Evolutionary conservation across 2,888 invertebrate genomes (phyloP).

Genomic region (Hartigia nigra): DNA sequence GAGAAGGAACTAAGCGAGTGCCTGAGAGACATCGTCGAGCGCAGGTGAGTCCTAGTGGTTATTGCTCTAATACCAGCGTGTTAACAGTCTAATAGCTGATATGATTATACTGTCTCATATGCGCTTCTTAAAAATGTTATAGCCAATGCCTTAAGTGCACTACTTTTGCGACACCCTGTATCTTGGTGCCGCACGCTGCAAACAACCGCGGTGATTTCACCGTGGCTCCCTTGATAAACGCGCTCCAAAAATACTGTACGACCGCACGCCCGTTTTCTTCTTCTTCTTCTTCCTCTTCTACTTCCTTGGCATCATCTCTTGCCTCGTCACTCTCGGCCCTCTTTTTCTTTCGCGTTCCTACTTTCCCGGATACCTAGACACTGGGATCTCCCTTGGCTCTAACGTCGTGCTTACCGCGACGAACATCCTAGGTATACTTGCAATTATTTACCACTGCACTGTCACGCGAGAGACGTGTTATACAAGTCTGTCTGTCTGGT

Average conservation of each 20-base stretch:
- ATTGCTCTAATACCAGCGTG: not conserved
- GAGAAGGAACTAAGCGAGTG: slow-evolving; percentile 8
- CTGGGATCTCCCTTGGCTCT: not conserved
- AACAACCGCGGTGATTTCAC: slow-evolving; percentile 7
- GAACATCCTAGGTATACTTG: not conserved
- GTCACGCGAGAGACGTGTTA: not conserved
- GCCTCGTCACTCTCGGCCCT: not conserved
- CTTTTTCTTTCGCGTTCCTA: not conserved
- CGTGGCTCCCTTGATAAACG: slow-evolving; percentile 10
- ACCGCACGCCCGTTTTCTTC: not conserved
- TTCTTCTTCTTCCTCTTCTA: not conserved
- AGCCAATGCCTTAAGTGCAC: not conserved
- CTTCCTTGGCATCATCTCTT: not conserved
- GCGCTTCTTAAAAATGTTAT: not conserved
- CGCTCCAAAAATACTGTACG: slow-evolving; percentile 18
- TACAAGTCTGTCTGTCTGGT: not conserved
- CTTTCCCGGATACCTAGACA: not conserved
- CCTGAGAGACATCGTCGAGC: slow-evolving; percentile 19
- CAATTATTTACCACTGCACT: not conserved
- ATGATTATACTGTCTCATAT: not conserved
- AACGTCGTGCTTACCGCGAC: not conserved
- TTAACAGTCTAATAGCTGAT: not conserved
- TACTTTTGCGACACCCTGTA: slow-evolving; percentile 3
- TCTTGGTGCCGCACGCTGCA: not conserved
- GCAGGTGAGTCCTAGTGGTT: slow-evolving; percentile 2